Percentiles rank a stretch among this genome's conserved stretches.
Conservation (phyloP, 2,797 vertebrate genomes). For the Lemur catta region DNA sequence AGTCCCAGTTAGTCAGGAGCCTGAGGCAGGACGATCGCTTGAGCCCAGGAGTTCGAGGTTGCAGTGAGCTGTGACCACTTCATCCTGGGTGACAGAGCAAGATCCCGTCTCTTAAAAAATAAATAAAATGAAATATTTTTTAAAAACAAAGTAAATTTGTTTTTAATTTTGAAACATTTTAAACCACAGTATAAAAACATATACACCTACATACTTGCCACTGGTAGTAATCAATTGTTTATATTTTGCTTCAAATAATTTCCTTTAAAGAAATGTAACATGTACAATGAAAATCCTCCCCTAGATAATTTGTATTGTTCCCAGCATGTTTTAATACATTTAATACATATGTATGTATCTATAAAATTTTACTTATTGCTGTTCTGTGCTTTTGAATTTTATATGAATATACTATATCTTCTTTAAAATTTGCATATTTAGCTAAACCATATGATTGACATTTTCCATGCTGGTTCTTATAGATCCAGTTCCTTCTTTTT, state of each 20-base stretch:
- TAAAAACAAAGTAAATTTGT: neutral
- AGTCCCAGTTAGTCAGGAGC: too few species aligned
- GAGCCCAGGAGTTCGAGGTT: neutral
- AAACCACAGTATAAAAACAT: constrained; percentile 1
- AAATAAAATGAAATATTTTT: neutral
- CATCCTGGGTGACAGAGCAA: neutral
- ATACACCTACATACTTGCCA: neutral
- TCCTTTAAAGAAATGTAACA: neutral
- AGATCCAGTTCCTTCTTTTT: constrained; percentile 14
- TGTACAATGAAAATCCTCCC: neutral
- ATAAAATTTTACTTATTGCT: constrained; percentile 34
- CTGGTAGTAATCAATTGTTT: neutral
- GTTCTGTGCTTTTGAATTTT: constrained; percentile 15
- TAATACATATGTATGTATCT: neutral
- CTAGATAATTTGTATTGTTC: neutral
- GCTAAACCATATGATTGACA: neutral
- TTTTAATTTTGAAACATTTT: constrained; percentile 36
- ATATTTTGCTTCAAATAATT: constrained; percentile 43
- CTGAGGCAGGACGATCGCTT: too few species aligned
- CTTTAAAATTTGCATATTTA: constrained; percentile 8
- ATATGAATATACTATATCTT: neutral
- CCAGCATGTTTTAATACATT: neutral
- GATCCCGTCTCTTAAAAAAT: neutral
- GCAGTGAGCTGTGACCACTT: neutral
- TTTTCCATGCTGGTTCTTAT: neutral